Conservation (phyloP, 2,113 vertebrate genomes). For the Aplodontia rufa region DNA sequence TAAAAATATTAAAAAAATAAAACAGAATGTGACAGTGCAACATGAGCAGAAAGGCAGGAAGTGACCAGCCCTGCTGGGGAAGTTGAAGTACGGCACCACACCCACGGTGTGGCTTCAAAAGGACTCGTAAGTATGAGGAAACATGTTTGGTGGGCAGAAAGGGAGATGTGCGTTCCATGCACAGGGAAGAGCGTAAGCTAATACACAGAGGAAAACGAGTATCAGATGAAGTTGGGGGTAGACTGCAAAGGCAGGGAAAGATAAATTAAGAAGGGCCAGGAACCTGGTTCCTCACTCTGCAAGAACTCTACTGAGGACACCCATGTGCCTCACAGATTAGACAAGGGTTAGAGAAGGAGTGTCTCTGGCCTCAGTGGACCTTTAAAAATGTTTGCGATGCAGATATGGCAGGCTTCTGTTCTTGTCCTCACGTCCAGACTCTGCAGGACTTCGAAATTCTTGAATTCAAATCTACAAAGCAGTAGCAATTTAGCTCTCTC, state of each 20-base stretch:
- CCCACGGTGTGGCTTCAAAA: not conserved
- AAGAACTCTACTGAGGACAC: not conserved
- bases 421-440: not conserved
- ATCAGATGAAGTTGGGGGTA: not conserved
- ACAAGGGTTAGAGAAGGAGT: not conserved
- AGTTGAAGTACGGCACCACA: not conserved
- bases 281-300: not conserved
- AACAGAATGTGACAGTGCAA: not conserved
- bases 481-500: not conserved
- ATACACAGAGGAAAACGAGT: not conserved
- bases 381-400: not conserved
- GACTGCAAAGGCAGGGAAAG: not conserved
- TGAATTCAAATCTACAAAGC: not conserved
- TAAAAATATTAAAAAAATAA: not conserved
- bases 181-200: not conserved
- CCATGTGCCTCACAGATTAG: not conserved
- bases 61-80: not conserved
- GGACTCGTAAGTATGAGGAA: not conserved
- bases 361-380: not conserved
- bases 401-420: not conserved
- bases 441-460: not conserved
- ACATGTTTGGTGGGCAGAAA: not conserved
- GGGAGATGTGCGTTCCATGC: not conserved
- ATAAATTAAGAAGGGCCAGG: too few species aligned
- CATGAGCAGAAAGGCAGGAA: too few species aligned